Evolutionary conservation across 2,113 vertebrate genomes (phyloP), one percentile per base, ranked within the genome.

Genomic region (Rhinopomastus cyanomelas): DNA sequence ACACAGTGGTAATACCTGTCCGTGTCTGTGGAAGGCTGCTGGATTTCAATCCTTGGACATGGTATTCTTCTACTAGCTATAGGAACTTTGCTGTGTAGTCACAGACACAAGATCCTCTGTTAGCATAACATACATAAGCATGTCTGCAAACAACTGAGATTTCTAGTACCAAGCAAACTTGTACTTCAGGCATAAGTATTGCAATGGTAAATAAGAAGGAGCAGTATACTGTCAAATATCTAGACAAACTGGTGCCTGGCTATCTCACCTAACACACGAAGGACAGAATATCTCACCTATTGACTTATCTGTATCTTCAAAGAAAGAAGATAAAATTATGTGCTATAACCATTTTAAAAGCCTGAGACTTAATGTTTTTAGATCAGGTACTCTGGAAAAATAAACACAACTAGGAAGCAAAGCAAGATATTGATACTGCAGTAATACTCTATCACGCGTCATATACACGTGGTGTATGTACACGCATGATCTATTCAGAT

Each of bases 31-130:
- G 97, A 97, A 86, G 95, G 94, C 60, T 97, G 97, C 87, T 97
- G 96, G 82, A 97, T 97, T 96, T 96, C 96, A 95, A 96, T 97
- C 96, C 96, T 96, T 91, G 96, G 96, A 84, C 95, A 96, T 93
- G 66, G 94, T 96, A 95, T 87, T 96, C 96, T 96, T 96, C 96
- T 96, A 96, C 83, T 96, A 96, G 60, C 94, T 96, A 97, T 91
- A 91, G 94, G 88, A 85, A 96, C 56, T 95, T 96, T 94, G 91
- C 96, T 97, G 96, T 95, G 96, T 96, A 94, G 94, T 96, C 94
- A 97, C 94, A 97, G 94, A 96, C 79, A 96, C 79, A 95, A 97
- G 92, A 96, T 85, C 83, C 78, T 93, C 86, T 96, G 90, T 97
- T 97, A 97, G 96, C 92, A 95, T 59, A 90, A 88, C 67, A 91